These are phyloP conservation scores for Cosmia pyralina DNA, from an alignment of 2,888 invertebrate species.

Conservation along the genomic window DNA sequence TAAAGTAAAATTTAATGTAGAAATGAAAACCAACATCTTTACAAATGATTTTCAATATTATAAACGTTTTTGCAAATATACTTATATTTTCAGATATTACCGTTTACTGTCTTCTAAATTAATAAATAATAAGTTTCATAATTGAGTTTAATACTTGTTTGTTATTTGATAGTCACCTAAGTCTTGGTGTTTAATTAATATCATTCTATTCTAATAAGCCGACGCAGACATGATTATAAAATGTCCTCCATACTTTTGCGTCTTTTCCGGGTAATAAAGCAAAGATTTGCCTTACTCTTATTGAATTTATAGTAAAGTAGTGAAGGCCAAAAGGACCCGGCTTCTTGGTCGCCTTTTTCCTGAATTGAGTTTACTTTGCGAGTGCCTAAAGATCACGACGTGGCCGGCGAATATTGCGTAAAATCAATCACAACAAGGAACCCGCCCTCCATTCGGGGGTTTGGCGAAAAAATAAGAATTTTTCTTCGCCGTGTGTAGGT, in stretches of 20 bases:
- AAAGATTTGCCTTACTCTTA: constrained; percentile 18
- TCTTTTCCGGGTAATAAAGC: neutral
- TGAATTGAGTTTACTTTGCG: constrained; percentile 50
- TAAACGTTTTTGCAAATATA: neutral
- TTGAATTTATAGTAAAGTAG: constrained; percentile 28
- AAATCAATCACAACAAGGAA: constrained; percentile 56
- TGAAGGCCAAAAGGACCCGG: constrained; percentile 2
- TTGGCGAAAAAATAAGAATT: constrained; percentile 43
- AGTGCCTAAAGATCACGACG: constrained; percentile 37
- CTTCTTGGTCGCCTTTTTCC: constrained; percentile 29
- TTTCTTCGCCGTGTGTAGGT: constrained; percentile 29
- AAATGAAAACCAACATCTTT: neutral
- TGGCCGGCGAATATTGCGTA: constrained; percentile 58
- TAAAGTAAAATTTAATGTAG: neutral
- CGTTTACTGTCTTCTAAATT: no score
- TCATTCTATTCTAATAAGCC: neutral
- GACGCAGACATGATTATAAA: neutral
- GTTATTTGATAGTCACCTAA: neutral
- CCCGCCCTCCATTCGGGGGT: constrained; percentile 35
- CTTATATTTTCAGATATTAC: no score
- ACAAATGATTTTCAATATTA: neutral
- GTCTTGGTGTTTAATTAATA: neutral
- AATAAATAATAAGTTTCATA: neutral
- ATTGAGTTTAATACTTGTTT: neutral
- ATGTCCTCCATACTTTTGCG: neutral